Evolutionary conservation across 2,113 vertebrate genomes (phyloP), one percentile per base, ranked within the genome.

Genomic region (Charadrius vociferus): DNA sequence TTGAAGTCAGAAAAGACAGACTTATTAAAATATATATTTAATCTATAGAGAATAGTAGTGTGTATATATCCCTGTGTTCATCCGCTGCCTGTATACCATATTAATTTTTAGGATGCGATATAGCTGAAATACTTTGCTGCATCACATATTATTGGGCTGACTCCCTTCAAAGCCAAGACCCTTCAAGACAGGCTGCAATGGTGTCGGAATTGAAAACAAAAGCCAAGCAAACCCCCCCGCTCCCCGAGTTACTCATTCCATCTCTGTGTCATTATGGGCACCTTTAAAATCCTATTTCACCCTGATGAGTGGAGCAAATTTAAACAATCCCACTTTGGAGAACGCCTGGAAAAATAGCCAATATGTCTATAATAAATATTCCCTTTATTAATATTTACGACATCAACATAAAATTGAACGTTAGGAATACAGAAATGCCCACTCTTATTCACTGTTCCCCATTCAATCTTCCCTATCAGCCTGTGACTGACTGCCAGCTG

Each of bases 211-310:
- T 72, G 22, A 52, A 85, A 20, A n/a, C 9, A 27, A 74, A 39
- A 36, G 0, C 3, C 27, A 37, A 23, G 15, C 9, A n/a, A 67
- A 21, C 45, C 23, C 2, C 7, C 7, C 20, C 23, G 26, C 17
- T 55, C 26, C 34, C 32, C 0, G 1, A 6, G 52, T 3, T 73
- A 14, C 36, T 61, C 2, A 0, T 67, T 90, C 59, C 12, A 15
- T 24, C 21, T 65, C 18, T 11, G 5, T 66, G 49, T 70, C 23
- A 8, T 45, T 37, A 47, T 2, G 52, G 22, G 34, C 26, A 56
- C 36, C 37, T 63, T 45, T 56, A 58, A 78, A 82, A 78, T 62
- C 47, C 12, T 62, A 7, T 82, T 73, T 89, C 24, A 29, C 14
- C 27, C 21, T 39, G 58, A 32, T n/a, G 30, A 71, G 34, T 6